Evolutionary conservation across 1,140 invertebrate species (phyloP).

Genomic region (Papilio aristodemus): DNA sequence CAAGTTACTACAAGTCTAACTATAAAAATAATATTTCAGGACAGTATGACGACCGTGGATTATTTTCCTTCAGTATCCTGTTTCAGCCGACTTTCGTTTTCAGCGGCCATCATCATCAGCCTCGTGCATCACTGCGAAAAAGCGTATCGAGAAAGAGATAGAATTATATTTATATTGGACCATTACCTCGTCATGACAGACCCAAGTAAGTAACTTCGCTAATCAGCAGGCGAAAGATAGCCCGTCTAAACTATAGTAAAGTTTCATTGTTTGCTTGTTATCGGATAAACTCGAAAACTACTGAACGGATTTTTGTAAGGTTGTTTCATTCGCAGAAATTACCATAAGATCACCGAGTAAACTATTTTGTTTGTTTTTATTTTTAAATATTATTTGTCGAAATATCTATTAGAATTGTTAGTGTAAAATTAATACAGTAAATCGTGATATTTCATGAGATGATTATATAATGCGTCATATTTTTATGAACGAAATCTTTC

Average conservation of each 20-base stretch:
- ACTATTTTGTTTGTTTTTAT: too few species aligned
- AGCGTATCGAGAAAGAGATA: constrained; percentile 47
- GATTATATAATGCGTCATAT: neutral
- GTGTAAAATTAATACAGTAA: too few species aligned
- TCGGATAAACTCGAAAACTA: too few species aligned
- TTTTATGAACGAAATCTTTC: neutral
- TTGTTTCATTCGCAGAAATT: too few species aligned
- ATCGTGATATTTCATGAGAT: neutral
- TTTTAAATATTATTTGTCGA: too few species aligned
- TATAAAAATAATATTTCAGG: constrained; percentile 31
- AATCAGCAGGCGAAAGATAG: too few species aligned
- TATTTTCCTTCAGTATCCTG: constrained; percentile 49
- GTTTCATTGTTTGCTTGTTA: too few species aligned
- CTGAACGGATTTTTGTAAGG: too few species aligned
- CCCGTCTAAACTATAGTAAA: neutral
- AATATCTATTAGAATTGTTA: too few species aligned
- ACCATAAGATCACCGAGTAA: too few species aligned
- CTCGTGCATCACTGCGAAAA: constrained; percentile 53
- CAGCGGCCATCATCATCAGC: constrained; percentile 43
- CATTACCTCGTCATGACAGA: constrained; percentile 50
- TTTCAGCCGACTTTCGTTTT: constrained; percentile 45
- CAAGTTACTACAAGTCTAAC: too few species aligned
- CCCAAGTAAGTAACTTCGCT: constrained; percentile 53
- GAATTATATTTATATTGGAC: constrained; percentile 49
- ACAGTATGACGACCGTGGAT: constrained; percentile 35